Conservation (phyloP, 2,113 vertebrate genomes). For the Fukomys damarensis region DNA sequence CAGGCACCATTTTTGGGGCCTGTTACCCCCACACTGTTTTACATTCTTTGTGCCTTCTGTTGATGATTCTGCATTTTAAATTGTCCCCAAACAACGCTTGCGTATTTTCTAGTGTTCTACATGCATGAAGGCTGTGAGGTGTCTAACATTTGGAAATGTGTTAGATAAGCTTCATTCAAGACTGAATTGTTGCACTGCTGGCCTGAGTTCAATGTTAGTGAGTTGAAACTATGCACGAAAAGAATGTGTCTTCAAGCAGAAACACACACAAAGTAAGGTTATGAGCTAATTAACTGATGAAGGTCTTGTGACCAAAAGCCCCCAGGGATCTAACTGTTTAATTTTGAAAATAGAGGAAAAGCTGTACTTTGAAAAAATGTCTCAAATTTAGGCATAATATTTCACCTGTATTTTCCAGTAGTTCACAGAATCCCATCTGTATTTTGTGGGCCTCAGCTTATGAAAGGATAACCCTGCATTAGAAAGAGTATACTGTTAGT, state of each 20-base stretch:
- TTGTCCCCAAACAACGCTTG: not conserved
- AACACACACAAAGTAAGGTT: not conserved
- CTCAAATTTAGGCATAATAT: not conserved
- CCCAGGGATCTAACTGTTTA: not conserved
- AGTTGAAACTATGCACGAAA: not conserved
- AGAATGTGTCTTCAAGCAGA: not conserved
- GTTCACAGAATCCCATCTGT: not conserved
- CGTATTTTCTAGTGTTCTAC: not conserved
- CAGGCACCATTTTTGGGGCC: not conserved
- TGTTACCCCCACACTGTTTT: not conserved
- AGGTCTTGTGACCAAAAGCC: not conserved
- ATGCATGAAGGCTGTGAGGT: not conserved
- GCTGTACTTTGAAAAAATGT: not conserved
- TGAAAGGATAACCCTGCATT: not conserved
- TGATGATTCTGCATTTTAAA: not conserved
- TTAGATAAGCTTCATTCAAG: not conserved
- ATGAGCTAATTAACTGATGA: not conserved
- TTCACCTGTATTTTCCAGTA: not conserved
- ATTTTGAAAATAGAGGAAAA: conserved; percentile 28
- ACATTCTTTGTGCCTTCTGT: not conserved
- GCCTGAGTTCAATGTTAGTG: not conserved
- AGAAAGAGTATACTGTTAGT: not conserved
- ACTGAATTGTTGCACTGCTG: not conserved
- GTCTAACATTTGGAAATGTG: not conserved
- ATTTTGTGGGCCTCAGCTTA: not conserved